A percentile compares a stretch with the other conserved stretches of the same genome.
Conservation (phyloP, 1,140 invertebrate genomes). For the Drosophila orosa region DNA sequence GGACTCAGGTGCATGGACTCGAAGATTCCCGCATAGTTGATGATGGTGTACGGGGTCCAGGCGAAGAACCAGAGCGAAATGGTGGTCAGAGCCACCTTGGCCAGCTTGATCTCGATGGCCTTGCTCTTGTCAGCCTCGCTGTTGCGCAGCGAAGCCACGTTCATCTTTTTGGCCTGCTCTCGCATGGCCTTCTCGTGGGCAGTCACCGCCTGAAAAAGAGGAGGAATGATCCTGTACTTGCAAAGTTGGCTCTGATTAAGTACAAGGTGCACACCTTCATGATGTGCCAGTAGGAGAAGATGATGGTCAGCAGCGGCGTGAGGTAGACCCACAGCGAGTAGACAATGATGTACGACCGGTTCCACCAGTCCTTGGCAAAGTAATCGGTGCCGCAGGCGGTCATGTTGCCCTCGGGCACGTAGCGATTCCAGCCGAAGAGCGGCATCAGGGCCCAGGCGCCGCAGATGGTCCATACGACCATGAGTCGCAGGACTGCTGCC, state of each 20-base stretch:
- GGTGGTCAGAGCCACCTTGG: slow-evolving; percentile 90
- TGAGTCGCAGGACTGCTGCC: slow-evolving; percentile 88
- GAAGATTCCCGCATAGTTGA: slow-evolving; percentile 90
- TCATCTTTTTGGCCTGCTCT: slow-evolving; percentile 90
- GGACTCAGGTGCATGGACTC: slow-evolving; percentile 87
- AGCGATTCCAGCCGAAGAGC: slow-evolving; percentile 92
- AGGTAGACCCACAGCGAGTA: slow-evolving; percentile 88
- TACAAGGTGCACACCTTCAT: slow-evolving; percentile 85
- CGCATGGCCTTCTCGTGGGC: slow-evolving; percentile 89
- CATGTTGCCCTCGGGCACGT: slow-evolving; percentile 92
- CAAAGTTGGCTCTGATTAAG: background rate
- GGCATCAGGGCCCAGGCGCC: slow-evolving; percentile 89
- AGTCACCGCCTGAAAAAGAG: slow-evolving; percentile 86
- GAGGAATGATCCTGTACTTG: background rate
- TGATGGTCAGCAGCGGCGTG: slow-evolving; percentile 87
- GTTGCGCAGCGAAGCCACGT: slow-evolving; percentile 88
- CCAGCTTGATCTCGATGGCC: slow-evolving; percentile 86
- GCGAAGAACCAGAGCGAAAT: slow-evolving; percentile 91
- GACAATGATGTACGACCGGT: slow-evolving; percentile 87
- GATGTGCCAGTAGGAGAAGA: slow-evolving; percentile 90
- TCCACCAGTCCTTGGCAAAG: slow-evolving; percentile 87
- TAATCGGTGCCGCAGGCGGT: slow-evolving; percentile 93
- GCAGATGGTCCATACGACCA: slow-evolving; percentile 89
- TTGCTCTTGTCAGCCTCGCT: slow-evolving; percentile 87
- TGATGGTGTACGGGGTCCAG: slow-evolving; percentile 90